Base-by-base conservation (phyloP, 2,888 invertebrate genomes). In the Agonum fuliginosum region DNA sequence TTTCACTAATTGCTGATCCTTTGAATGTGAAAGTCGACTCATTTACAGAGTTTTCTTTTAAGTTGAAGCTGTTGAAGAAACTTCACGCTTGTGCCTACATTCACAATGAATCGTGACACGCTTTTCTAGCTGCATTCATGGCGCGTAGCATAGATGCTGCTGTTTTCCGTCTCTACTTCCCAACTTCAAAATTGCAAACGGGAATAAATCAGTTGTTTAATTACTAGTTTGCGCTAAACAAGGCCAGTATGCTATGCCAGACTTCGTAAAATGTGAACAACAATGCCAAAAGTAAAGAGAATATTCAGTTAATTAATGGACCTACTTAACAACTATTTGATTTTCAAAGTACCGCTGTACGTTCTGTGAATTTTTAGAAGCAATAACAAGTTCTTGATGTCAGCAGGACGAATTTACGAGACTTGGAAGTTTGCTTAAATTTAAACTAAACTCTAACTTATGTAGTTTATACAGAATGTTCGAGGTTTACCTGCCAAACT, bases 21-120 rank as follows among this genome's bases (percentile, higher is more conserved):
- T 73, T 58, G 54, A 73, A 12, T 20, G 37, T 73, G 41, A 58
- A n/a, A 51, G 54, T 58, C 24, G 37, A 14, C 58, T 73, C 73
- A 73, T 73, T 73, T 73, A 37, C 24, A 8, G 41, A 73, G 73
- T 73, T 73, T 73, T 73, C 41, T 58, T 54, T 54, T 37, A 73
- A 73, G 41, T 73, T 58, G 12, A 54, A 24, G 54, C 54, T 54
- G 24, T 54, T 54, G 54, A 41, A 24, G 6, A 27, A 73, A 72
- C 73, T 73, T 58, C 41, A 34, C 20, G 58, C 30, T 62, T 62
- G 58, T 58, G 54, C 73, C 51, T 73, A 73, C 58, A 73, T 51
- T 58, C 58, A 73, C 73, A 73, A 73, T 58, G 34, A 62, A 27
- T n/a, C 37, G 62, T 19, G 34, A 24, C 37, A 30, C 30, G 58